Conservation (phyloP, 2,888 invertebrate species). For the Cancer borealis region DNA sequence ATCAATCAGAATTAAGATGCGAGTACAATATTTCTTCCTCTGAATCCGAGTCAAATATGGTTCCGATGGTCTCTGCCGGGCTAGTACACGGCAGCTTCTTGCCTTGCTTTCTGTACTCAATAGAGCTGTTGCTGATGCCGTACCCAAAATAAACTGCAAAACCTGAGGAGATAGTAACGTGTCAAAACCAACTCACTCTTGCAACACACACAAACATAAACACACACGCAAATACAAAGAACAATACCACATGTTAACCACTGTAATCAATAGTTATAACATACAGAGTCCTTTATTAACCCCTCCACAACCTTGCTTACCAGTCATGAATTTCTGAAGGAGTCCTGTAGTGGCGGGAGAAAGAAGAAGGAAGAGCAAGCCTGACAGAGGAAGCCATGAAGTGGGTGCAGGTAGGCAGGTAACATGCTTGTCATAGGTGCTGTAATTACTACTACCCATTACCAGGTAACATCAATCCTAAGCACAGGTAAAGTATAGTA, state of each 20-base stretch:
- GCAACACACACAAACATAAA: not conserved
- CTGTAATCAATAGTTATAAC: no score
- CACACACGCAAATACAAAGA: no score
- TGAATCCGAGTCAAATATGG: conserved; percentile 63
- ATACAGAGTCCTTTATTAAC: no score
- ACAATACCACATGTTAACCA: no score
- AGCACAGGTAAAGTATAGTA: not conserved
- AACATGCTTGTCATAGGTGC: not conserved
- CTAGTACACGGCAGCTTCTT: conserved; percentile 1
- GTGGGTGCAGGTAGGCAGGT: not conserved
- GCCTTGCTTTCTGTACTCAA: conserved; percentile 58
- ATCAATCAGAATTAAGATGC: conserved; percentile 8
- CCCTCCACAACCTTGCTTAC: no score
- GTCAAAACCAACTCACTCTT: not conserved
- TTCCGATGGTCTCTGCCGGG: not conserved
- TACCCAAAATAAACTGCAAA: conserved; percentile 49
- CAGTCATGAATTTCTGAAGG: not conserved
- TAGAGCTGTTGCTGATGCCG: conserved; percentile 50
- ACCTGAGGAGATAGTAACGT: conserved; percentile 23
- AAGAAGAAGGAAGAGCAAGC: not conserved
- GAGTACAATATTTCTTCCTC: conserved; percentile 59
- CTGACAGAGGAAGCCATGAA: not conserved
- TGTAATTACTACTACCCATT: not conserved
- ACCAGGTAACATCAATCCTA: not conserved
- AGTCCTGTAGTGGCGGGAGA: not conserved